Base-by-base conservation (phyloP, 2,888 invertebrate genomes). In the Imbricaverruca yamaguchii region DNA sequence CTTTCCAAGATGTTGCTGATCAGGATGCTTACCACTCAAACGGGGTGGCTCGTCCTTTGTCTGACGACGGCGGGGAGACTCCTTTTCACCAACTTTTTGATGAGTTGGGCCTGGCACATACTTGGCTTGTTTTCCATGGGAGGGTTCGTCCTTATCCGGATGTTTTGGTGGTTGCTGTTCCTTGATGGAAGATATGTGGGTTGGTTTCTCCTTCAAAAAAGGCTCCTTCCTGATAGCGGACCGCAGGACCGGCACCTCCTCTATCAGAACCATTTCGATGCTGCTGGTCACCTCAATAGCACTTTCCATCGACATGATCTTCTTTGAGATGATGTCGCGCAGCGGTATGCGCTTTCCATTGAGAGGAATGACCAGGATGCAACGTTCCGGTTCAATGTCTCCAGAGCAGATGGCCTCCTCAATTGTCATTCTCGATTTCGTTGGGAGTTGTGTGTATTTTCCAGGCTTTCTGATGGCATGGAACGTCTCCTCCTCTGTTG, bases 21-120 rank as follows among this genome's bases (percentile, higher is more conserved):
- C 85, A 85, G 81, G 85, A 86, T 83, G 87, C 86, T 15, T 85
- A 85, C 18, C 81, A 57, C 25, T 74, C 61, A 13, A 39, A 39
- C 69, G 74, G 8, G 21, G 13, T 11, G 53, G 74, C 21, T 74
- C 55, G 8, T 69, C 69, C 74, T 74, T 74, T 11, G 74, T 53
- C 11, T 21, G 53, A 11, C 74, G 74, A 18, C 74, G 74, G 11
- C 53, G 53, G 0, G 74, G 74, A 21, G 74, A 53, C 53, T 55
- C 74, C 11, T 74, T 55, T 11, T 74, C 74, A 10, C 69, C n/a
- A 7, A 55, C 53, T 23, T 74, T 55, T 11, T 23, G 1, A 39
- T 39, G 39, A 39, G 39, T 53, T 12, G 21, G 53, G 55, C 21
- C 11, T 15, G 74, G 53, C 10, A 39, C 69, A 15, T 69, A 25